These are phyloP conservation scores for Pseudeuparius sepicola DNA, from an alignment of 2,888 invertebrate genomes.

Conservation along the genomic window DNA sequence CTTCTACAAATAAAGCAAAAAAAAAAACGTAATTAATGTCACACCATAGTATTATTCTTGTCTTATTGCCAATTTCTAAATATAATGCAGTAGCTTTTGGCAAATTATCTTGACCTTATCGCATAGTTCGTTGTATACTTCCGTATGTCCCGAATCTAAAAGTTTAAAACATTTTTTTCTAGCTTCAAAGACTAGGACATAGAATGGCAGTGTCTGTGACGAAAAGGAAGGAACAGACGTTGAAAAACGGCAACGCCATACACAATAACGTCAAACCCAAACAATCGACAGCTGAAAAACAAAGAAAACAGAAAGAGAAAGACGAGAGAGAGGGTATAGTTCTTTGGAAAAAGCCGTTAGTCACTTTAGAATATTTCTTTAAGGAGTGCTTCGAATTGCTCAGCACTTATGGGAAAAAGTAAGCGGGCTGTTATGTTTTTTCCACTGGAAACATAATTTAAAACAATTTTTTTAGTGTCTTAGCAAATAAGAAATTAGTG, in stretches of 20 bases:
- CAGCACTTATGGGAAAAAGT: slow-evolving; percentile 49
- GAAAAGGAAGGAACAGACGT: slow-evolving; percentile 28
- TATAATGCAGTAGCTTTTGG: too few relatives aligned
- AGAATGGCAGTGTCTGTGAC: slow-evolving; percentile 45
- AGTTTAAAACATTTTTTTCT: too few relatives aligned
- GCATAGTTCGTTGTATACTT: too few relatives aligned
- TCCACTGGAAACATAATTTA: too few relatives aligned
- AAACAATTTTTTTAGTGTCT: slow-evolving; percentile 42
- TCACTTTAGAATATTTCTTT: slow-evolving; percentile 69
- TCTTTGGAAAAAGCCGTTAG: slow-evolving; percentile 71
- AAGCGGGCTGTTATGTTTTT: too few relatives aligned
- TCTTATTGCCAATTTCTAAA: too few relatives aligned
- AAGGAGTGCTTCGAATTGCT: slow-evolving; percentile 60
- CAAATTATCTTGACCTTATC: too few relatives aligned
- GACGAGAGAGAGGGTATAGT: slow-evolving; percentile 58
- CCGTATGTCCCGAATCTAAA: too few relatives aligned
- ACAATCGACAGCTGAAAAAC: slow-evolving; percentile 20
- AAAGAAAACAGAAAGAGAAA: slow-evolving; percentile 39
- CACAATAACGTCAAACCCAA: slow-evolving; percentile 23
- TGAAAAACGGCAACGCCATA: slow-evolving; percentile 22
- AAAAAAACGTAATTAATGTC: too few relatives aligned
- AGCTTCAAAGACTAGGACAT: slow-evolving; percentile 57
- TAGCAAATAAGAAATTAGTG: slow-evolving; percentile 50
- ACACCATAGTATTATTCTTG: too few relatives aligned
- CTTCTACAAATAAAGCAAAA: too few relatives aligned